These are phyloP conservation scores for Campylorhamphus procurvoides DNA, from an alignment of 2,113 vertebrate genomes.

Conservation along the genomic window DNA sequence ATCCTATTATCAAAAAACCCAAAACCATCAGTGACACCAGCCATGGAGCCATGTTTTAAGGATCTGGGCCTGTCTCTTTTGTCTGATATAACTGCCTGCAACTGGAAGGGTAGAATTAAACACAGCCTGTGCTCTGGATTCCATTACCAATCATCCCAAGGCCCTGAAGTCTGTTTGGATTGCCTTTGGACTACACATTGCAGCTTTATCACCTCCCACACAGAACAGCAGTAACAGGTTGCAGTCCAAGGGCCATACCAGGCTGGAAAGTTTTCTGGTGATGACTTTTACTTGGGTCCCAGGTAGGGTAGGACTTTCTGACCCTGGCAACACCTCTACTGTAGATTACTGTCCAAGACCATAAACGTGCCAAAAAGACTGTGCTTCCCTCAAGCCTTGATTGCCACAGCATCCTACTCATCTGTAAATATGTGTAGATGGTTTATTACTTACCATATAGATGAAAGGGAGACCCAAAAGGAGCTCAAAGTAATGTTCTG, in stretches of 20 bases:
- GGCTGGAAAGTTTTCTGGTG: neutral
- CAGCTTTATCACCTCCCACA: neutral
- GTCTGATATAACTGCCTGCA: neutral
- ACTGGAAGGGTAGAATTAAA: neutral
- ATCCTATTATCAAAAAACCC: neutral
- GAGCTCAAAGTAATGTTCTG: neutral
- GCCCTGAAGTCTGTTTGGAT: neutral
- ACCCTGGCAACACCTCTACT: neutral
- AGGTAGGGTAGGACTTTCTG: neutral
- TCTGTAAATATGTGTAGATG: neutral
- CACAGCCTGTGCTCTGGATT: neutral
- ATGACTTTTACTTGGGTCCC: neutral
- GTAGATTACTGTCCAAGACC: neutral
- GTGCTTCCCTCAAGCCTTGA: neutral
- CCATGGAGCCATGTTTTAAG: neutral
- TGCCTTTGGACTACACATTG: neutral
- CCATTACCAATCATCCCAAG: neutral
- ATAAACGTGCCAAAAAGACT: neutral
- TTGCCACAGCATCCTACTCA: neutral
- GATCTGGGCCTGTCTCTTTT: accelerated
- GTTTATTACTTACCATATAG: neutral
- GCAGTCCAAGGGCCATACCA: neutral
- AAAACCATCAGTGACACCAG: neutral
- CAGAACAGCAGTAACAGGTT: neutral
- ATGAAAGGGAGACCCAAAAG: neutral